Evolutionary conservation across 2,888 invertebrate species (phyloP).

Genomic region (Ceramica pisi): DNA sequence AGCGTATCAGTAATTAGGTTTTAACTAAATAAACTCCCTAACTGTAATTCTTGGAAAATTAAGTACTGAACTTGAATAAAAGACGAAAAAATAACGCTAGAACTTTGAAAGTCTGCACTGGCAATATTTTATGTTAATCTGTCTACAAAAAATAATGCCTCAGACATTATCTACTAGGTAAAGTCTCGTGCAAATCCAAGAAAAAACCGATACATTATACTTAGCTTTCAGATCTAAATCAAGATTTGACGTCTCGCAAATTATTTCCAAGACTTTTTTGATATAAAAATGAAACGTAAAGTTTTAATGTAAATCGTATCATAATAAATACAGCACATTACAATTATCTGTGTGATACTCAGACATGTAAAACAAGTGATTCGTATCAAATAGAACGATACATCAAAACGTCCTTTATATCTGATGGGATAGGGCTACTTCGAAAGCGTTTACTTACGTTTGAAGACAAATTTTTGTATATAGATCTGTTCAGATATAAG

Average conservation of each 20-base stretch:
- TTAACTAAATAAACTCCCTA: background rate
- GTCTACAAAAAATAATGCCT: constrained; percentile 27
- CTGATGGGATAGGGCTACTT: constrained; percentile 61
- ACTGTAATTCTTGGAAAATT: constrained; percentile 20
- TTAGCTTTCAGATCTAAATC: constrained; percentile 49
- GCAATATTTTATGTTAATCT: constrained; percentile 44
- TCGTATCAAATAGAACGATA: constrained; percentile 81
- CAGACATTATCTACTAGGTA: constrained; percentile 22
- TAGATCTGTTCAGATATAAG: constrained; percentile 57
- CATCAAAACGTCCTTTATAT: constrained; percentile 79
- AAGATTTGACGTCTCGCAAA: constrained; percentile 54
- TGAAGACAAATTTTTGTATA: constrained; percentile 52
- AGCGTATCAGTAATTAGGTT: background rate
- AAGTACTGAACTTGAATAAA: constrained; percentile 40
- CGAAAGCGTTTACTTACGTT: constrained; percentile 40
- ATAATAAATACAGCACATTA: constrained; percentile 67
- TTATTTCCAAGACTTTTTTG: constrained; percentile 46
- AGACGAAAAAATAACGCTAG: constrained; percentile 17
- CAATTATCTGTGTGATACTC: constrained; percentile 69
- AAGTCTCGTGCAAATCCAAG: constrained; percentile 13
- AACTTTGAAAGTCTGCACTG: constrained; percentile 27
- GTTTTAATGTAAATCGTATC: constrained; percentile 57
- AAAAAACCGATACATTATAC: constrained; percentile 40
- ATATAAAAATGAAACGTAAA: constrained; percentile 23
- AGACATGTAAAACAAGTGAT: constrained; percentile 76